phyloP scores from a whole-genome alignment of 2,888 invertebrate species.

The Caenorhabditis angaria region DNA sequence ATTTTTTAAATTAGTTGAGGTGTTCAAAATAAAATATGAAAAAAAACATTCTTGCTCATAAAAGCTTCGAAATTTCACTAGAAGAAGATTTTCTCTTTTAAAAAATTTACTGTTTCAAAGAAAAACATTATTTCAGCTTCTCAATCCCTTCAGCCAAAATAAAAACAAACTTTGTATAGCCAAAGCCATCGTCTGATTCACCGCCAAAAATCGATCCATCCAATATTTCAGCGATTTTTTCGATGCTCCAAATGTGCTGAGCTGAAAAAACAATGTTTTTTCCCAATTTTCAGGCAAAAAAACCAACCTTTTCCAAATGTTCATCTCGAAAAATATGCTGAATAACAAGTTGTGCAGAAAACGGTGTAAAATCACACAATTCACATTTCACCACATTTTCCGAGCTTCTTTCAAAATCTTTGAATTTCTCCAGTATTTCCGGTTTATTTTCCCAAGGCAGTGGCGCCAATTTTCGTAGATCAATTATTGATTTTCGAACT shows the following conservation, averaged over 20 bases:
- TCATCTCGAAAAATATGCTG: slow-evolving; percentile 7
- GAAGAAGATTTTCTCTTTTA: no score
- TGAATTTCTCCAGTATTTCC: neutral
- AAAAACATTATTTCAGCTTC: no score
- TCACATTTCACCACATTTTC: slow-evolving; percentile 15
- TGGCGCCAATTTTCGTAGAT: neutral
- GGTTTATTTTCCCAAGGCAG: neutral
- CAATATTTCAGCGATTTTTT: slow-evolving; percentile 1
- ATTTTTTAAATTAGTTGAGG: no score
- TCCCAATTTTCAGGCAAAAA: no score
- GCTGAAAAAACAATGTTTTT: no score
- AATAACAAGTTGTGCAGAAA: slow-evolving; percentile 4
- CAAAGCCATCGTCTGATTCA: neutral
- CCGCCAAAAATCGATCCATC: neutral
- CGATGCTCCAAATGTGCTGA: neutral
- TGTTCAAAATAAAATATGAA: no score
- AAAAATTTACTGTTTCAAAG: neutral
- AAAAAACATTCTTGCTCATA: no score
- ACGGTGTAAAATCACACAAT: slow-evolving; percentile 14
- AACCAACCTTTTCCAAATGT: no score
- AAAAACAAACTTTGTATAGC: neutral
- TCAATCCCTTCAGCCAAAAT: no score
- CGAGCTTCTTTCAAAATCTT: neutral
- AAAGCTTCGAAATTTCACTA: no score
- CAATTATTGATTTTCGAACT: neutral